Conservation (phyloP, 2,888 invertebrate species). For the Pachydiplax longipennis region DNA sequence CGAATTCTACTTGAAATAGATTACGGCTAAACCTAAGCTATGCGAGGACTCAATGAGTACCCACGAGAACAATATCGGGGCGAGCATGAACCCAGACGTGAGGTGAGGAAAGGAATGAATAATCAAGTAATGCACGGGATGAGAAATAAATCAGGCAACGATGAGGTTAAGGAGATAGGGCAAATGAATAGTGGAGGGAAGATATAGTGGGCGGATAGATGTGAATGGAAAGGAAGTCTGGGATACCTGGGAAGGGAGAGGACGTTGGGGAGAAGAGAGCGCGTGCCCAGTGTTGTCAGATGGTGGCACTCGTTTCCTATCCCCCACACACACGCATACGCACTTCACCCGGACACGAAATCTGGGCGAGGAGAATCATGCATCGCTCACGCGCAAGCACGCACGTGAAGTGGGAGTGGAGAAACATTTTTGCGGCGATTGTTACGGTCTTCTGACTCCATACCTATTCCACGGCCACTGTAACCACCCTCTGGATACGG, state of each 20-base stretch:
- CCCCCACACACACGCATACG: background rate
- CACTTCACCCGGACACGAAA: background rate
- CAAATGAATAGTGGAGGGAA: too few species aligned
- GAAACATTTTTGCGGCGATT: background rate
- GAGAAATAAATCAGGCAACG: too few species aligned
- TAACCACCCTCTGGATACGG: too few species aligned
- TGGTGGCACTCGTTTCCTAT: background rate
- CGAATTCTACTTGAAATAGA: too few species aligned
- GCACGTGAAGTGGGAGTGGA: background rate
- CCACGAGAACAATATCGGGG: too few species aligned
- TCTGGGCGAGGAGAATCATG: background rate
- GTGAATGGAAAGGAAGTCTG: background rate
- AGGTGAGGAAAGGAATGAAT: too few species aligned
- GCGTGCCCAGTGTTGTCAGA: background rate
- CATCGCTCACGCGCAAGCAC: background rate
- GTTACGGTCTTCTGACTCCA: background rate
- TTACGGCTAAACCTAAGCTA: too few species aligned
- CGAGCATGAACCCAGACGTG: too few species aligned
- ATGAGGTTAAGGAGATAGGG: too few species aligned
- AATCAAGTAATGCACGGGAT: too few species aligned
- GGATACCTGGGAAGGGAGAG: background rate
- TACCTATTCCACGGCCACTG: background rate
- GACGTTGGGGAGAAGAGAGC: background rate
- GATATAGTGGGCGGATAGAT: too few species aligned
- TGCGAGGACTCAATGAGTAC: too few species aligned